Percentiles rank a stretch among this genome's conserved stretches.
These are phyloP conservation scores for Schrankia costaestrigalis DNA, from an alignment of 2,888 invertebrate genomes.

Conservation along the genomic window DNA sequence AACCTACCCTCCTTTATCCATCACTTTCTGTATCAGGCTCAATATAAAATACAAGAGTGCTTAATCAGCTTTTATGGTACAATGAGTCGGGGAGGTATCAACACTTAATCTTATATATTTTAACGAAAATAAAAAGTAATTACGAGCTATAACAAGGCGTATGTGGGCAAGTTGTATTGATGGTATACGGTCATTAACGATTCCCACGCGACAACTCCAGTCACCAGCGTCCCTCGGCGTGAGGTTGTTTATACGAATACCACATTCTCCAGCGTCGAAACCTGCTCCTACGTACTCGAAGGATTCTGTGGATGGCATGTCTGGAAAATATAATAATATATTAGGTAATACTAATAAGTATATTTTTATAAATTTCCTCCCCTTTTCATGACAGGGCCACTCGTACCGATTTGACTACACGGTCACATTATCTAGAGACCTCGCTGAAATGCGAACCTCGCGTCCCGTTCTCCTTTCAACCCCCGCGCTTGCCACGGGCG, in stretches of 20 bases:
- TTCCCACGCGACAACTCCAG: slow-evolving; percentile 67
- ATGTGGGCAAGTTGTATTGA: too few relatives aligned
- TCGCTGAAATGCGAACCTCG: background rate
- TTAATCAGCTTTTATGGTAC: too few relatives aligned
- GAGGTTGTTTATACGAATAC: slow-evolving; percentile 43
- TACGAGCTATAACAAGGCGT: too few relatives aligned
- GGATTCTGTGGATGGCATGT: slow-evolving; percentile 19
- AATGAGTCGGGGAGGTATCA: too few relatives aligned
- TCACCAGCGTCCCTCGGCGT: slow-evolving; percentile 39
- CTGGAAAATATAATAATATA: slow-evolving; percentile 23
- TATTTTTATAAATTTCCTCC: too few relatives aligned
- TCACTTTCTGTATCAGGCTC: too few relatives aligned
- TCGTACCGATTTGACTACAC: background rate
- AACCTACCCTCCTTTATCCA: too few relatives aligned
- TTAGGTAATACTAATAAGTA: background rate
- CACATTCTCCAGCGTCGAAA: slow-evolving; percentile 65
- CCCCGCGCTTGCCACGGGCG: too few relatives aligned
- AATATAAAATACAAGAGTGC: background rate
- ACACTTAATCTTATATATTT: too few relatives aligned
- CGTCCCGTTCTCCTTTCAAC: too few relatives aligned
- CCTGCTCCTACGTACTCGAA: slow-evolving; percentile 58
- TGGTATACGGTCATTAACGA: too few relatives aligned
- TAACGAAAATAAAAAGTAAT: background rate
- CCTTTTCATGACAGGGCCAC: background rate
- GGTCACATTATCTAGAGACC: background rate